Percentiles rank a stretch among this genome's conserved stretches.
Conservation (phyloP, 2,113 vertebrate genomes). For the Baryphthengus martii region DNA sequence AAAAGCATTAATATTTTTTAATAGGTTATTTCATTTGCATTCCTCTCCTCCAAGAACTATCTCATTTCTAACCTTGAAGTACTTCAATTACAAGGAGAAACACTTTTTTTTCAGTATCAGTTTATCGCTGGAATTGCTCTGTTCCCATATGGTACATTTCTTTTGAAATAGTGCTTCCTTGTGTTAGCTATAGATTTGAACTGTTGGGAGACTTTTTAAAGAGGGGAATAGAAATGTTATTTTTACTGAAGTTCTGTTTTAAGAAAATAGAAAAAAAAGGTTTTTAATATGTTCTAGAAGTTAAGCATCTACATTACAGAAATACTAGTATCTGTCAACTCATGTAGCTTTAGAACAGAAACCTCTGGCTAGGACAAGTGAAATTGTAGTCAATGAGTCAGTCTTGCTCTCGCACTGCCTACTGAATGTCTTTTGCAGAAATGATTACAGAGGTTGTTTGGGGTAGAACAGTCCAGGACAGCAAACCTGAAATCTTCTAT, state of each 20-base stretch:
- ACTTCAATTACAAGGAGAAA: background rate
- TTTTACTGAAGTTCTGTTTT: background rate
- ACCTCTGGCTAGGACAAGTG: background rate
- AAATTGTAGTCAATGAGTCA: background rate
- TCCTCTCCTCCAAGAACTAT: background rate
- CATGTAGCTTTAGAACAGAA: background rate
- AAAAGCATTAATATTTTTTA: background rate
- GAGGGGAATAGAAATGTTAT: background rate
- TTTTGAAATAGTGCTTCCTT: background rate
- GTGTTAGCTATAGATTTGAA: background rate
- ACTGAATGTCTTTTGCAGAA: background rate
- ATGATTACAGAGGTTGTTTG: background rate
- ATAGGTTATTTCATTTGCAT: background rate
- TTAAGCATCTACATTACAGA: background rate
- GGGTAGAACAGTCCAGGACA: background rate
- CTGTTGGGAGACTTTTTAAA: background rate
- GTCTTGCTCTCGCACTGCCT: background rate
- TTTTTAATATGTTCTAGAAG: background rate
- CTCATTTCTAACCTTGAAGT: background rate
- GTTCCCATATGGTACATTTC: background rate
- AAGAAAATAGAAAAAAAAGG: background rate
- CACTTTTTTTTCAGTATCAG: background rate
- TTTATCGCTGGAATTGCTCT: background rate
- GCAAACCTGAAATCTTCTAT: background rate
- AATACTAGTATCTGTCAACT: background rate